A percentile compares a stretch with the other conserved stretches of the same genome.
Conservation (phyloP, 2,888 invertebrate species). For the Nemoura dubitans region DNA sequence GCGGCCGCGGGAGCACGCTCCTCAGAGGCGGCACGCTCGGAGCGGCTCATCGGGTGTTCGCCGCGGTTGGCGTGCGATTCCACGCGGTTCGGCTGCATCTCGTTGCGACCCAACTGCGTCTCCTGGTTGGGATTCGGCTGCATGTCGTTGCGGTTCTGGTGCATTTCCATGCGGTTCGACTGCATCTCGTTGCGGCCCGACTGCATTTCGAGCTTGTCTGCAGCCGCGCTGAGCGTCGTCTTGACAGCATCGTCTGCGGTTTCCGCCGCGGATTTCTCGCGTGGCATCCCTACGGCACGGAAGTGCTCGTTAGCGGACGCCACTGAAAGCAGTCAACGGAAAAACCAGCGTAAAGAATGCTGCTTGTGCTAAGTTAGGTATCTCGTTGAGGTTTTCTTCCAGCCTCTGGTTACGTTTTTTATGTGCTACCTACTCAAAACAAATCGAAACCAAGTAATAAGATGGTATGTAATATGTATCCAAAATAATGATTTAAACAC, state of each 20-base stretch:
- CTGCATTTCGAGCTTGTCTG: constrained; percentile 31
- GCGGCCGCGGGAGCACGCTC: constrained; percentile 24
- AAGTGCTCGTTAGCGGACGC: not conserved
- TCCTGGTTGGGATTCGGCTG: not conserved
- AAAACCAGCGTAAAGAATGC: no score
- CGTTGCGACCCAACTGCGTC: not conserved
- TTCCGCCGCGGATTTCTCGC: constrained; percentile 14
- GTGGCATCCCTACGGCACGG: not conserved
- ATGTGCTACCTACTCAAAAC: no score
- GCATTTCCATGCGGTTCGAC: not conserved
- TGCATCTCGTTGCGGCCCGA: not conserved
- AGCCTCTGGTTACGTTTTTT: no score
- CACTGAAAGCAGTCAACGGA: no score
- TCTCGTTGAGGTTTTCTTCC: no score
- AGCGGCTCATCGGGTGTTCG: not conserved
- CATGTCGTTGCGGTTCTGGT: not conserved
- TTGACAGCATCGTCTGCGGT: constrained; percentile 29
- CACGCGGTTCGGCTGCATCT: not conserved
- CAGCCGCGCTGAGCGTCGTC: constrained; percentile 28
- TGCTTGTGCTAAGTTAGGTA: no score
- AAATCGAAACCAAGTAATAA: no score
- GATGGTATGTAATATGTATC: no score
- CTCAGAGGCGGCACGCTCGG: not conserved
- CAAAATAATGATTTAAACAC: no score
- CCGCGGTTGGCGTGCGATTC: constrained; percentile 2